A percentile compares a stretch with the other conserved stretches of the same genome.
Conservation (phyloP, 2,888 invertebrate species). For the Odontomyia ornata region DNA sequence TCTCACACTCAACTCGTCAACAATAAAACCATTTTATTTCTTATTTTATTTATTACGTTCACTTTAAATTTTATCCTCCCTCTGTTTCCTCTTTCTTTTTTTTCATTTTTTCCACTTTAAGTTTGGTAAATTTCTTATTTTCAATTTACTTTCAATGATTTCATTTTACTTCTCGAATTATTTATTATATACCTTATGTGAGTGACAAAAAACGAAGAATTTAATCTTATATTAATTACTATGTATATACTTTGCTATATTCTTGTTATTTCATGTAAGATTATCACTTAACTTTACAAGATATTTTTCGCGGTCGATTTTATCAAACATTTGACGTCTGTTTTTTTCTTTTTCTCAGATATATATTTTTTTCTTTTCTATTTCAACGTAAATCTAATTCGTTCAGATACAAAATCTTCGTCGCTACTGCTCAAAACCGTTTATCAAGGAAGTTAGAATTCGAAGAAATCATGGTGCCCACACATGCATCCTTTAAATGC, state of each 20-base stretch:
- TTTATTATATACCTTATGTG: constrained; percentile 19
- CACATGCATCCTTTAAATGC: too few relatives aligned
- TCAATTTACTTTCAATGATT: not conserved
- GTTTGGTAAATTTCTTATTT: constrained; percentile 2
- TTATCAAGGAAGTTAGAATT: too few relatives aligned
- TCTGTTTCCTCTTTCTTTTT: not conserved
- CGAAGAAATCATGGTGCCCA: too few relatives aligned
- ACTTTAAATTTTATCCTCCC: constrained; percentile 30
- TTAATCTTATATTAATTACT: constrained; percentile 39
- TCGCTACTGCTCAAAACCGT: too few relatives aligned
- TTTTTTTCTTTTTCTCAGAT: not conserved
- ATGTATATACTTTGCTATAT: constrained; percentile 39
- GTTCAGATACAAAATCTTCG: too few relatives aligned
- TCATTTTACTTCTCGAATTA: constrained; percentile 8
- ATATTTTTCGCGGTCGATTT: constrained; percentile 12
- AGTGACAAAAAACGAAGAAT: constrained; percentile 38
- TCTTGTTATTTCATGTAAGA: constrained; percentile 30
- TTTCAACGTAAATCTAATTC: not conserved
- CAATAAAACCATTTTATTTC: not conserved
- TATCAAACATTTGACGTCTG: not conserved
- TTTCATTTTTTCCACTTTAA: not conserved
- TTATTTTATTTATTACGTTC: constrained; percentile 33
- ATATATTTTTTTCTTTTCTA: not conserved
- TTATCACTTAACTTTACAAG: constrained; percentile 36
- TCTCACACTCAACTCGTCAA: not conserved